Conservation (phyloP, 2,888 invertebrate species). For the Lamellibrachia satsuma region DNA sequence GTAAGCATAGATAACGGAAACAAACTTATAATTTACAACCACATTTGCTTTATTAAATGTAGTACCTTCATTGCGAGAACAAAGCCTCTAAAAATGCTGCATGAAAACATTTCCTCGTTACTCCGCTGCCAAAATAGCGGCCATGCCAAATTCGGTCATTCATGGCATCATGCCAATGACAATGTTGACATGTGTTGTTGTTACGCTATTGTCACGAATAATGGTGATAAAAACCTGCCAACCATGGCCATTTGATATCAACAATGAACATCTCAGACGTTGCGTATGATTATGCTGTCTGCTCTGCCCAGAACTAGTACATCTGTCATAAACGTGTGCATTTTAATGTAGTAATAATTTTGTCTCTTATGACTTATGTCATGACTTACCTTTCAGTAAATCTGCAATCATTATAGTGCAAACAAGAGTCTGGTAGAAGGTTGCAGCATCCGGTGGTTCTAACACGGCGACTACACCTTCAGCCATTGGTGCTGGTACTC, state of each 20-base stretch:
- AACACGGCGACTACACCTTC: background rate
- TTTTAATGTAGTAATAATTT: background rate
- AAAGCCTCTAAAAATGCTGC: background rate
- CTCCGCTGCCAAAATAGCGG: background rate
- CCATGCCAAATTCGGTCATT: background rate
- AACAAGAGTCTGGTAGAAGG: background rate
- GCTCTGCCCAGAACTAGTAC: background rate
- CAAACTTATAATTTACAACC: background rate
- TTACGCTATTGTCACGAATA: background rate
- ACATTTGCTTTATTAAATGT: background rate
- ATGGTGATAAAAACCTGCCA: background rate
- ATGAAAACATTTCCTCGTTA: background rate
- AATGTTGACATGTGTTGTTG: conserved; percentile 6
- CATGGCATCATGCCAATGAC: background rate
- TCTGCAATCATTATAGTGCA: background rate
- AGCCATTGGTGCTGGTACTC: background rate
- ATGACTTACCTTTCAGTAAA: background rate
- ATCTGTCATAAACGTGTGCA: background rate
- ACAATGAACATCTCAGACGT: too few species aligned
- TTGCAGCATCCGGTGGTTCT: background rate
- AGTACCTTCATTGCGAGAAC: background rate
- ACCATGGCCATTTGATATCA: too few species aligned
- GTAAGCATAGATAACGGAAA: background rate
- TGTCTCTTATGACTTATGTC: background rate
- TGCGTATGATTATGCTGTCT: too few species aligned